Base-by-base conservation (phyloP, 1,140 invertebrate species). In the Drosophila nebulosa region DNA sequence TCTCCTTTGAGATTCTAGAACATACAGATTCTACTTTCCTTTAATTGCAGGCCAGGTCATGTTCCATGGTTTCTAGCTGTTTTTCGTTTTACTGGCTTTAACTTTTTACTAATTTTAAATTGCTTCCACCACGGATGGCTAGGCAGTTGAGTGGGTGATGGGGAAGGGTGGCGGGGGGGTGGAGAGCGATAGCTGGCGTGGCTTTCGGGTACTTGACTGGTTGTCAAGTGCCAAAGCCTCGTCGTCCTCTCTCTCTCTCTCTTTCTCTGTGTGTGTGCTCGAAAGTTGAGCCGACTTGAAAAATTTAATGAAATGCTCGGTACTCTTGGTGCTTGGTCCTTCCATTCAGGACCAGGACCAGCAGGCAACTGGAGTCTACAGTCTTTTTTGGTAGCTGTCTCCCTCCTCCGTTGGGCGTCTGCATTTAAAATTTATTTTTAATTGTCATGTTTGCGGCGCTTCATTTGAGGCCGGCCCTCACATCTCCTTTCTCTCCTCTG, bases 351-450 rank as follows among this genome's bases (percentile, higher is more conserved):
- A 56, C 22, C 57, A 71, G n/a, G n/a, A n/a, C 51, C 42, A 30
- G 18, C 30, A 32, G 18, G 32, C 42, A n/a, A 21, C 27, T 12
- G 63, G 63, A 24, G 26, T 50, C 7, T 50, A 26, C 12, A 35
- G 51, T 26, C n/a, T n/a, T n/a, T 12, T 32, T 12, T 9, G 27
- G 10, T 16, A 30, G 7, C 18, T 46, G 4, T 22, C 39, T n/a
- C 21, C 30, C 30, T 39, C 5, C 51, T 35, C 50, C 52, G 65
- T 56, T 64, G 50, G 64, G 73, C 60, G 67, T 74, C 80, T 79
- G 77, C 77, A 84, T 84, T 80, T 84, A 63, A 86, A 84, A 84
- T 84, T 84, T 84, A 84, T 86, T 86, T 84, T 84, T 84, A 84
- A 84, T 86, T 84, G 80, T 84, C 81, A 86, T 86, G 77, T 84